phyloP scores from a whole-genome alignment of 2,888 invertebrate species.

The Synergus itoensis region DNA sequence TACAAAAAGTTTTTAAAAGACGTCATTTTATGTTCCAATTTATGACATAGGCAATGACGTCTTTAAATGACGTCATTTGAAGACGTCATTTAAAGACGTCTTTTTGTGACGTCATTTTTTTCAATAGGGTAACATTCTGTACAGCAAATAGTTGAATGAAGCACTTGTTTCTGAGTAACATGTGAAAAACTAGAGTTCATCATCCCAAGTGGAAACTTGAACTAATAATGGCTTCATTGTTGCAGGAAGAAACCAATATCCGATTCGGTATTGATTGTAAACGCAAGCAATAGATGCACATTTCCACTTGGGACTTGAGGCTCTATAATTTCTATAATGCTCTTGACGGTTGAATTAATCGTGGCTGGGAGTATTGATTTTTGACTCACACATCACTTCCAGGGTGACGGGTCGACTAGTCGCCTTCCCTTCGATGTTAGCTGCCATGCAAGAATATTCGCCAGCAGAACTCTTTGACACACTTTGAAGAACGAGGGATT shows the following conservation, averaged over 20 bases:
- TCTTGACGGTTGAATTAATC: conserved; percentile 1
- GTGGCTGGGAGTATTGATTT: conserved; percentile 25
- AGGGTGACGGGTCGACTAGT: conserved; percentile 78
- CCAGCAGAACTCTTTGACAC: conserved; percentile 91
- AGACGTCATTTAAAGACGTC: too few species aligned
- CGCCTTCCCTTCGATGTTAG: conserved; percentile 91
- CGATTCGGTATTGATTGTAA: conserved; percentile 23
- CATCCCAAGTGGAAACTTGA: conserved; percentile 30
- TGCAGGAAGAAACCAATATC: conserved; percentile 22
- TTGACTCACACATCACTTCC: conserved; percentile 79
- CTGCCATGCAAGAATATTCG: conserved; percentile 92
- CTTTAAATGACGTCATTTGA: too few species aligned
- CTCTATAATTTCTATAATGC: conserved; percentile 21
- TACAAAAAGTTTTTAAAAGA: too few species aligned
- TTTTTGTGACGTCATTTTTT: too few species aligned
- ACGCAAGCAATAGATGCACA: conserved; percentile 14
- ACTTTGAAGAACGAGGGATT: conserved; percentile 92
- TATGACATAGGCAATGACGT: too few species aligned
- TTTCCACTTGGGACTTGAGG: conserved; percentile 35
- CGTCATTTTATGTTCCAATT: too few species aligned
- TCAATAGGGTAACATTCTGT: too few species aligned
- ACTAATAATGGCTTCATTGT: conserved; percentile 11
- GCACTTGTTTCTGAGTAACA: neutral
- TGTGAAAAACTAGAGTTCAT: neutral
- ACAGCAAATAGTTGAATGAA: neutral